Conservation (phyloP, 1,140 invertebrate genomes). For the Neelides sp. region DNA sequence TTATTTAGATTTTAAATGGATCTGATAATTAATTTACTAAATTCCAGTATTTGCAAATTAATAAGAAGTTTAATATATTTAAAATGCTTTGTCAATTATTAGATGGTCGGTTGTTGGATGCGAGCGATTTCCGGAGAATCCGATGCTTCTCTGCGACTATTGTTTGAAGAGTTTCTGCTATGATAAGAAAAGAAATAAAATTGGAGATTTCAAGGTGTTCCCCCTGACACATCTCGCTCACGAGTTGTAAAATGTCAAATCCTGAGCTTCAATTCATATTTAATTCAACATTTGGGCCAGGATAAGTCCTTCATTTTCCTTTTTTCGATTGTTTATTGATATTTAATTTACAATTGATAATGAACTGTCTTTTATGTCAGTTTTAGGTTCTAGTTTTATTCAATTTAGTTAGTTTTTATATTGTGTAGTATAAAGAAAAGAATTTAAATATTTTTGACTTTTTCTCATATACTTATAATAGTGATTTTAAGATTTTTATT, state of each 20-base stretch:
- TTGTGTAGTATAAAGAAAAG: too few species aligned
- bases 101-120: conserved; percentile 20
- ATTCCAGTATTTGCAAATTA: too few species aligned
- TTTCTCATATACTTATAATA: not conserved
- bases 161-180: conserved; percentile 19
- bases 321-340: too few species aligned
- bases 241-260: not conserved
- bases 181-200: conserved; percentile 7
- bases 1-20: not conserved
- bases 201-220: conserved; percentile 7
- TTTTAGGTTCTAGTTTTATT: too few species aligned
- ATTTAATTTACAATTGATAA: too few species aligned
- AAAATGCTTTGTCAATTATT: not conserved
- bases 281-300: too few species aligned
- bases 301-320: too few species aligned
- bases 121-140: conserved; percentile 17
- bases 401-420: too few species aligned
- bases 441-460: not conserved
- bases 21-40: not conserved
- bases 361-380: too few species aligned
- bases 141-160: conserved; percentile 16
- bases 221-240: conserved; percentile 14
- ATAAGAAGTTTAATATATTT: too few species aligned
- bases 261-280: too few species aligned
- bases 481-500: not conserved